Base-by-base conservation (phyloP, 2,113 vertebrate genomes). In the Ptychochromis oligacanthus region DNA sequence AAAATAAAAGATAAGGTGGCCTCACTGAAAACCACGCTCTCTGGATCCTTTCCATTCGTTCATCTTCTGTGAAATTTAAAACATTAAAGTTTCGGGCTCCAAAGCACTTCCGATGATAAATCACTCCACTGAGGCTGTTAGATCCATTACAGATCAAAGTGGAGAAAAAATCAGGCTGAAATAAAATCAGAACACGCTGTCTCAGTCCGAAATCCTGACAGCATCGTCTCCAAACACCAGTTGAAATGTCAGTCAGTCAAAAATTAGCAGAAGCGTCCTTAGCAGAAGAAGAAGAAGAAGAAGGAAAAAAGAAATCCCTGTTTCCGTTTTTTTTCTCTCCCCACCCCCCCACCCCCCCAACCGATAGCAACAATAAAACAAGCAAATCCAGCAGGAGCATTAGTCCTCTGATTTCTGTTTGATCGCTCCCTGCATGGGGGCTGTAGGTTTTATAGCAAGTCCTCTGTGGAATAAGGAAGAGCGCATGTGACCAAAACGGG, bases 161-260 rank as follows among this genome's bases (percentile, higher is more conserved):
- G 77, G 31, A 75, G 24, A 59, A 34, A n/a, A 36, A 80, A 80
- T 86, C 77, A 60, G 18, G 12, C 52, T 55, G 46, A 43, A 81
- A 87, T 38, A 8, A 75, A 59, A 81, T 17, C 78, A 60, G 17
- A 90, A 83, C 52, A 86, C 15, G 62, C 80, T 4, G 81, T 56
- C 65, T 86, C 77, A 75, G 77, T 86, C 70, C 64, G 60, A 49
- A 79, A 84, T 26, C 85, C 89, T 74, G 77, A 61, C 75, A 80
- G 75, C 85, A 86, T 90, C 85, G 67, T 49, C 82, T 75, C 84
- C 81, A 82, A 75, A 93, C 93, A 92, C 92, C 89, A 91, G 93
- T 90, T 93, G 93, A 92, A 85, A 80, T 70, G 86, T 28, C 57
- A 49, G 46, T 81, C 79, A 56, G 62, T 65, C 4, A n/a, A 31